Evolutionary conservation across 2,888 invertebrate genomes (phyloP).

Genomic region (Microchrysa polita): DNA sequence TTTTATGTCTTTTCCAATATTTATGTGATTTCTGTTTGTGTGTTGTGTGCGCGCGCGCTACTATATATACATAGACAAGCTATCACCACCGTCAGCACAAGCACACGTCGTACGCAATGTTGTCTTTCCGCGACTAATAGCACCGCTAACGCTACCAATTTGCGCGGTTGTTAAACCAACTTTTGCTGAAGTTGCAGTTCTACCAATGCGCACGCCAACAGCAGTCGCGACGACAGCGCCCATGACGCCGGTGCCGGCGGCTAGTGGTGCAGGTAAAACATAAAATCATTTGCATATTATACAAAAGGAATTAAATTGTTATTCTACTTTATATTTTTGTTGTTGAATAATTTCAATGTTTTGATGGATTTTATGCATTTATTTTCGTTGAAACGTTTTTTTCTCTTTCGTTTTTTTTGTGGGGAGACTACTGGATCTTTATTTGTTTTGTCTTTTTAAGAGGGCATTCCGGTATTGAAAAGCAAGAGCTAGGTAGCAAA

Average conservation of each 20-base stretch:
- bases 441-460: too few relatives aligned
- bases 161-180: constrained; percentile 53
- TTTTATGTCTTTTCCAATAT: too few relatives aligned
- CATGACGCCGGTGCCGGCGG: constrained; percentile 45
- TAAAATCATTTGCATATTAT: background rate
- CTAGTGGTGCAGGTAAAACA: constrained; percentile 53
- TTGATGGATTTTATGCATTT: background rate
- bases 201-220: constrained; percentile 52
- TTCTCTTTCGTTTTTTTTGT: background rate
- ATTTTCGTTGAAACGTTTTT: constrained; percentile 3
- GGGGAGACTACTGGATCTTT: too few relatives aligned
- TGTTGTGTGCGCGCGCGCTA: too few relatives aligned
- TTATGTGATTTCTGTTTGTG: too few relatives aligned
- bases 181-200: constrained; percentile 51
- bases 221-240: constrained; percentile 44
- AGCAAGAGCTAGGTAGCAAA: too few relatives aligned
- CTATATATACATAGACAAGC: constrained; percentile 52
- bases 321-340: constrained; percentile 7
- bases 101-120: constrained; percentile 52
- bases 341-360: too few relatives aligned
- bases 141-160: constrained; percentile 52
- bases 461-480: too few relatives aligned
- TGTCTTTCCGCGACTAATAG: constrained; percentile 52
- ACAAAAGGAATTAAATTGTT: constrained; percentile 16
- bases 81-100: constrained; percentile 50